Percentiles rank a stretch among this genome's conserved stretches.
phyloP scores from a whole-genome alignment of 1,140 invertebrate genomes.

The Caenorhabditis inopinata region DNA sequence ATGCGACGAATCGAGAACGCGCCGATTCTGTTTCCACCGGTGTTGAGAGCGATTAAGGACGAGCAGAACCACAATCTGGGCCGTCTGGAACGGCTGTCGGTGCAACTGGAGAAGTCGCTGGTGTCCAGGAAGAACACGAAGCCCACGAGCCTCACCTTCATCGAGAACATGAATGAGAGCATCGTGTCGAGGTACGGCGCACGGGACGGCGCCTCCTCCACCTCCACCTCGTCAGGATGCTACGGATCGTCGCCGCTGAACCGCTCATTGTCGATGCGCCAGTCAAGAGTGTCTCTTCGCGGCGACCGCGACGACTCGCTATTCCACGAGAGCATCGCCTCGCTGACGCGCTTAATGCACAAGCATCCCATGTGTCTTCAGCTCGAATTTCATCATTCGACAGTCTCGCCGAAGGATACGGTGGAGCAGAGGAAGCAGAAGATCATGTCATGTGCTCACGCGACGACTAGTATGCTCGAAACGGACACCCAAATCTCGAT shows the following conservation, averaged over 20 bases:
- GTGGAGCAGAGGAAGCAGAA: not conserved
- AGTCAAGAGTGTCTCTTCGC: conserved; percentile 17
- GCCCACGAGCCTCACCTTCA: not conserved
- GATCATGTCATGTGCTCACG: conserved; percentile 2
- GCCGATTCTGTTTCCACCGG: not conserved
- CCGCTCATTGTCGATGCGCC: not conserved
- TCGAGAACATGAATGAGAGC: conserved; percentile 3
- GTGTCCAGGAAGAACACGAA: conserved; percentile 6
- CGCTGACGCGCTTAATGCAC: not conserved
- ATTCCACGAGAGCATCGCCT: conserved; percentile 23
- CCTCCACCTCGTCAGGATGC: too few species aligned
- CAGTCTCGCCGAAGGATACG: conserved; percentile 9
- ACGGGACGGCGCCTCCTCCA: too few species aligned
- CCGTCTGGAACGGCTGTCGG: not conserved
- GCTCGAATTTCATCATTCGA: conserved; percentile 5
- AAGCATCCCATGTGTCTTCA: conserved; percentile 9
- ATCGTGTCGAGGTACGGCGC: too few species aligned
- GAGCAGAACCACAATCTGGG: conserved; percentile 26
- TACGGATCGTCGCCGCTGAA: too few species aligned
- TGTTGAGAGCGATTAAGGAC: not conserved
- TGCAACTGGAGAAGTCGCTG: conserved; percentile 28
- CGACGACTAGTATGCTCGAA: not conserved
- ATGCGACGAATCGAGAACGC: not conserved
- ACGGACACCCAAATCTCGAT: conserved; percentile 12
- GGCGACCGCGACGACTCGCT: conserved; percentile 7